Evolutionary conservation across 2,888 invertebrate genomes (phyloP).

Genomic region (Lamproptera curius): DNA sequence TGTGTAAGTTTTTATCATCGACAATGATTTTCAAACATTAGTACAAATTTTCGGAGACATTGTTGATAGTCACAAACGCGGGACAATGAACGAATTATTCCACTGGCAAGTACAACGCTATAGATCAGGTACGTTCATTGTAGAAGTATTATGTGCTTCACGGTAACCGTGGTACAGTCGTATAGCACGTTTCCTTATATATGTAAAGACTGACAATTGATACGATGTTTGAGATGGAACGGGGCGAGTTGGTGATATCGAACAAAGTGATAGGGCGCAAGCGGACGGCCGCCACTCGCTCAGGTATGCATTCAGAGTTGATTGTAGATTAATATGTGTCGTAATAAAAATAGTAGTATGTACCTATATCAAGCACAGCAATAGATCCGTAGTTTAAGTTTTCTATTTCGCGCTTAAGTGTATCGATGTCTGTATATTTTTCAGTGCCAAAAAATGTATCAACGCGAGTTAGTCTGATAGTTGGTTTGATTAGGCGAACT

Average conservation of each 20-base stretch:
- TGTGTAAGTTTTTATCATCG: conserved; percentile 19
- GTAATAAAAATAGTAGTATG: background rate
- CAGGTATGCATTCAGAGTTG: background rate
- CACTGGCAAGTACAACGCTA: conserved; percentile 18
- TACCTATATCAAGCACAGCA: conserved; percentile 1
- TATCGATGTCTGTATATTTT: conserved; percentile 7
- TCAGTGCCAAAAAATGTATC: conserved; percentile 17
- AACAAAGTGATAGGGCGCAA: too few species aligned
- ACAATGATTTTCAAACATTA: conserved; percentile 1
- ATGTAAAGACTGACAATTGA: conserved; percentile 16
- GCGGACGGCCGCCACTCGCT: background rate
- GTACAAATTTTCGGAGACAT: conserved; percentile 15
- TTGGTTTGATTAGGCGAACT: background rate
- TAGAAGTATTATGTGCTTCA: conserved; percentile 6
- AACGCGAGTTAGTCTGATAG: background rate
- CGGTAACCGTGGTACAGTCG: background rate
- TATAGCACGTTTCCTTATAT: conserved; percentile 1
- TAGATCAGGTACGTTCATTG: conserved; percentile 4
- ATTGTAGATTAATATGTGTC: background rate
- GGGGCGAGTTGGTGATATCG: background rate
- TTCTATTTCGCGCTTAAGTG: background rate
- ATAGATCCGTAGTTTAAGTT: conserved; percentile 7
- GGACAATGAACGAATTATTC: conserved; percentile 1
- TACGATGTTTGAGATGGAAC: conserved; percentile 3
- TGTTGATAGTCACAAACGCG: conserved; percentile 5